Conservation (phyloP, 2,888 invertebrate species). For the Eupeodes luniger region DNA sequence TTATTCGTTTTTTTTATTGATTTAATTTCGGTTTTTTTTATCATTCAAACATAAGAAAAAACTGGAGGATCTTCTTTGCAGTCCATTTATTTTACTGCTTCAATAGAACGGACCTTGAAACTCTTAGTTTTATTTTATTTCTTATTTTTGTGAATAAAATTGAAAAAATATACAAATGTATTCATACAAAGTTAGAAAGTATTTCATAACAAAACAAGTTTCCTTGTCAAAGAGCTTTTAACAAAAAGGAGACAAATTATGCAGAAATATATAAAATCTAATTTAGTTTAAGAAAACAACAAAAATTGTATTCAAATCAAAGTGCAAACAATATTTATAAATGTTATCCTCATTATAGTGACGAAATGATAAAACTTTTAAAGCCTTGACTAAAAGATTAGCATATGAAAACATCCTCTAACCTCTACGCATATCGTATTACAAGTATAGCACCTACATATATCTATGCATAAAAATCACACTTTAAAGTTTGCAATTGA, state of each 20-base stretch:
- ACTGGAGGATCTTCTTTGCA: constrained; percentile 16
- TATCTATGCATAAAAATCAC: neutral
- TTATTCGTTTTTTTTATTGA: neutral
- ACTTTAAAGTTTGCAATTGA: constrained; percentile 41
- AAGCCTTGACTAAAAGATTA: constrained; percentile 21
- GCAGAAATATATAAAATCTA: neutral
- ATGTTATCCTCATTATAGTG: neutral
- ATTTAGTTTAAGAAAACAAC: neutral
- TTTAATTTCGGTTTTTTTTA: neutral
- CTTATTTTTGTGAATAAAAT: neutral
- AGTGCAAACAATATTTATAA: neutral
- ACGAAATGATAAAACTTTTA: neutral
- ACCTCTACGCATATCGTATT: neutral
- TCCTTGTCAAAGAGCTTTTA: no score
- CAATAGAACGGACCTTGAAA: constrained; percentile 17
- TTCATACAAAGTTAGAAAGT: neutral
- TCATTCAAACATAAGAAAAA: neutral
- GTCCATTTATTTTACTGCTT: neutral
- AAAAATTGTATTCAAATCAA: neutral
- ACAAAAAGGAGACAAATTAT: no score
- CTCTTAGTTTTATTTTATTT: constrained; percentile 10
- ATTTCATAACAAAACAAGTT: neutral
- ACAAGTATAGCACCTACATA: neutral
- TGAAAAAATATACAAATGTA: no score
- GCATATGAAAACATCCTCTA: constrained; percentile 35